These are phyloP conservation scores for Centropyge bicolor DNA, from an alignment of 2,797 vertebrate genomes.

Conservation along the genomic window DNA sequence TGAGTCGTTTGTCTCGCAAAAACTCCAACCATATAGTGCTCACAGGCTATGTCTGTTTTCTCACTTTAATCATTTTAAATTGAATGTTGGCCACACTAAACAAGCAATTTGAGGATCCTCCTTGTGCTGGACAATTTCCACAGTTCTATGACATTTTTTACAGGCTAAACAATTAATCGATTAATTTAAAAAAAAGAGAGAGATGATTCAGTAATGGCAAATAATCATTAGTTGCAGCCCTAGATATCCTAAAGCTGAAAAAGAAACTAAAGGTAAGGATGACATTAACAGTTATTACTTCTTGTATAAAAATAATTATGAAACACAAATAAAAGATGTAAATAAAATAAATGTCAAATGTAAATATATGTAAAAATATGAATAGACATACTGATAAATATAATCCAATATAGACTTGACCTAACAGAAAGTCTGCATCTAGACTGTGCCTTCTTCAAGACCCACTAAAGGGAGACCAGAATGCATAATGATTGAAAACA, in stretches of 20 bases:
- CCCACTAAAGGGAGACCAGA: neutral
- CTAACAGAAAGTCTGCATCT: neutral
- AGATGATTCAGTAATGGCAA: neutral
- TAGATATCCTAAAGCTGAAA: neutral
- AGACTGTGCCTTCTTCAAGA: neutral
- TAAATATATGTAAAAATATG: neutral
- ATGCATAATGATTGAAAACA: slow-evolving; percentile 1
- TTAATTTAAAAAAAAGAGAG: neutral
- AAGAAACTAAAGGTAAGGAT: neutral
- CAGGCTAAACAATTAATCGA: neutral
- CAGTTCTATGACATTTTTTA: neutral
- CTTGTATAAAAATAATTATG: neutral
- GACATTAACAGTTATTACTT: neutral
- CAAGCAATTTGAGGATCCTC: neutral
- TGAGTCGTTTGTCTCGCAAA: no score
- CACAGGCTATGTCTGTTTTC: neutral
- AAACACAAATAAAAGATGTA: neutral
- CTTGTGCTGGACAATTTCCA: neutral
- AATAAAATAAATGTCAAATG: neutral
- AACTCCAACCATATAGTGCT: no score
- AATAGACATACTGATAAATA: neutral
- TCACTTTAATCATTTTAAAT: neutral
- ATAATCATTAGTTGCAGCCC: neutral
- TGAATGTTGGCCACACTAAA: neutral
- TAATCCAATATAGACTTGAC: neutral